phyloP scores from a whole-genome alignment of 1,140 invertebrate species.

The Galleria mellonella region DNA sequence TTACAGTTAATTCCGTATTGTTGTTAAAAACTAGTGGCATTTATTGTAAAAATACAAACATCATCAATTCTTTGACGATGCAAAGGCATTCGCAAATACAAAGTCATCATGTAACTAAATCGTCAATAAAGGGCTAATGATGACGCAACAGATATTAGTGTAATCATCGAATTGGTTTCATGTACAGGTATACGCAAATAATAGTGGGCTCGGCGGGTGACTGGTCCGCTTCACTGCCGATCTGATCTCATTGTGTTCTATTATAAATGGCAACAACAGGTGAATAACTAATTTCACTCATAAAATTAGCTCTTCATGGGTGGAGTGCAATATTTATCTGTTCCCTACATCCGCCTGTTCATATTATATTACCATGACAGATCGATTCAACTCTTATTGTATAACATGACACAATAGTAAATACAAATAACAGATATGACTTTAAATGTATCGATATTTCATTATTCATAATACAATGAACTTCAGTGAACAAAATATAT shows the following conservation, averaged over 20 bases:
- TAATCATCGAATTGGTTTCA: conserved; percentile 32
- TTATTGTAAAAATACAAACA: too few relatives aligned
- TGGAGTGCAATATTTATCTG: conserved; percentile 65
- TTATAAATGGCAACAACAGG: conserved; percentile 73
- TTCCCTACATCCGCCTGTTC: conserved; percentile 58
- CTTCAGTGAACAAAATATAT: too few relatives aligned
- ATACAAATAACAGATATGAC: background rate
- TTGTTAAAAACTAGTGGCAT: too few relatives aligned
- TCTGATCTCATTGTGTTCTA: conserved; percentile 51
- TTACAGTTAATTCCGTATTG: too few relatives aligned
- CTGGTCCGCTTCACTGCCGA: conserved; percentile 44
- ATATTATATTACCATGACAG: conserved; percentile 44
- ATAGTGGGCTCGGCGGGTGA: conserved; percentile 54
- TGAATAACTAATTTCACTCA: conserved; percentile 72
- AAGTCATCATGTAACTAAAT: too few relatives aligned
- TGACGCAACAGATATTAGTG: too few relatives aligned
- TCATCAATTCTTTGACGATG: too few relatives aligned
- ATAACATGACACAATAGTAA: background rate
- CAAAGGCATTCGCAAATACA: too few relatives aligned
- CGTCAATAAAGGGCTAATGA: too few relatives aligned
- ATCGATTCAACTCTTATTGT: conserved; percentile 8
- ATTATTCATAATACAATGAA: conserved; percentile 8
- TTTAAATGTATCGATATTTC: conserved; percentile 2
- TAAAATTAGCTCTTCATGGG: conserved; percentile 68
- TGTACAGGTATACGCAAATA: conserved; percentile 47